phyloP scores from a whole-genome alignment of 2,113 vertebrate species.

The Buteo buteo region DNA sequence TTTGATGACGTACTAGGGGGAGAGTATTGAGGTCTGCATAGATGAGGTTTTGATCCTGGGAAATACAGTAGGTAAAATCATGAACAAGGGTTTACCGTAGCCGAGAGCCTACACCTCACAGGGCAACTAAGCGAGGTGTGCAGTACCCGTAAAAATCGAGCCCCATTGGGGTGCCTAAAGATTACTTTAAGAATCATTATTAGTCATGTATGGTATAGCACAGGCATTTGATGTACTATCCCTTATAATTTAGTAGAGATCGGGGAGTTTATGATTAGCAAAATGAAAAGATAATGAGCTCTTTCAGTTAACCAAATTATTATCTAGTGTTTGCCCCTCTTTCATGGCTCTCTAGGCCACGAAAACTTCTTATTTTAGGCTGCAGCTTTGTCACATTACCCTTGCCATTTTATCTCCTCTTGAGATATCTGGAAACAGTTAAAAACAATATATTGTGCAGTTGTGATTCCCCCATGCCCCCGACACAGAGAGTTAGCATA shows the following conservation, averaged over 20 bases:
- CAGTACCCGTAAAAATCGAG: background rate
- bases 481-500: background rate
- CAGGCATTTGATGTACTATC: background rate
- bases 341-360: background rate
- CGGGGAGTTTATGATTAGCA: background rate
- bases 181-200: background rate
- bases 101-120: background rate
- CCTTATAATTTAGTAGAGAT: background rate
- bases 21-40: background rate
- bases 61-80: background rate
- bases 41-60: background rate
- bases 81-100: background rate
- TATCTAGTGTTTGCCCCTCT: background rate
- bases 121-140: fast-evolving
- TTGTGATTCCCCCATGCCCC: background rate
- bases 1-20: background rate
- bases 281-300: background rate
- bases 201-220: background rate
- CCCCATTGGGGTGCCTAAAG: background rate
- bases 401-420: background rate
- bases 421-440: background rate
- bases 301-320: background rate
- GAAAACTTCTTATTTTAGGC: background rate
- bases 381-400: background rate
- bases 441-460: background rate